Base-by-base conservation (phyloP, 2,797 vertebrate genomes). In the Tympanoctomys barrerae region DNA sequence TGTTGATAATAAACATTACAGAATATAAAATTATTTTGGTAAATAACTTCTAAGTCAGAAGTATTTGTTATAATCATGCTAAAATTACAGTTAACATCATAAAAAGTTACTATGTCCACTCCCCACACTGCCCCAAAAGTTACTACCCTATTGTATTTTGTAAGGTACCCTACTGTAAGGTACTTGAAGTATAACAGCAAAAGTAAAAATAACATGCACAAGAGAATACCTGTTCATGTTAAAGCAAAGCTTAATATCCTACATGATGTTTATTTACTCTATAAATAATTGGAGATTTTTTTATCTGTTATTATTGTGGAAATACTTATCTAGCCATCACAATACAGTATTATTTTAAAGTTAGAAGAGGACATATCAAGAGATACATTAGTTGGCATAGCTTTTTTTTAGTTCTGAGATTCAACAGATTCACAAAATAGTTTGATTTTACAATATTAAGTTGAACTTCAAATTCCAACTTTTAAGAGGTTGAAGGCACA, bases 1-100 rank as follows among this genome's bases (percentile, higher is more conserved):
- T 99, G 96, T 91, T 93, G 96, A 98, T 12, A 98, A 95, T 31
- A 31, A 90, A 94, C 31, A 79, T 16, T 71, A 95, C 22, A 89
- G 81, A 95, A 73, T 18, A 26, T 13, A 79, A 12, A 92, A 93
- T 95, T 95, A 85, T n/a, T 95, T 94, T 73, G 64, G 22, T 78
- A 95, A 91, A n/a, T 6, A 95, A 88, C 36, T 89, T 91, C 19
- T 66, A 70, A 91, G 19, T 83, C 42, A 89, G 68, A 87, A 80
- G 12, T 21, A 94, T n/a, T 46, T 66, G 36, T 94, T 90, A 57
- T 16, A n/a, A 93, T 24, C 94, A 57, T 57, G 13, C 2, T 61
- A 87, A 94, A 94, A 82, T 92, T 86, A 91, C 4, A 93, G 1
- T 61, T 88, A 87, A 26, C 6, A 7, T 86, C 33, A 28, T 64